These are phyloP conservation scores for Ammospiza nelsoni DNA, from an alignment of 2,113 vertebrate species.

Conservation along the genomic window DNA sequence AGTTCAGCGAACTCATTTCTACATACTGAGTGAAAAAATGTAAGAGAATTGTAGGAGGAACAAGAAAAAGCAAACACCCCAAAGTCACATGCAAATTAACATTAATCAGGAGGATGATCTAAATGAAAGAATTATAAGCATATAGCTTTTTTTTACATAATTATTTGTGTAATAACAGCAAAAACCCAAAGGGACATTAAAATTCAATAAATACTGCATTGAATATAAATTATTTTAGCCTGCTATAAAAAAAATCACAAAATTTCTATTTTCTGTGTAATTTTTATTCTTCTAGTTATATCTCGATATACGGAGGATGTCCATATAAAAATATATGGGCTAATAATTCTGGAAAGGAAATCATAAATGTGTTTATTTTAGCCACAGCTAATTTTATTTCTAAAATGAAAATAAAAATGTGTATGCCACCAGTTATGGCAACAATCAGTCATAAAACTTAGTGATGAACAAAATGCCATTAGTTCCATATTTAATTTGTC, in stretches of 20 bases:
- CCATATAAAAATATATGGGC: not conserved
- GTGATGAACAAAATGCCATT: not conserved
- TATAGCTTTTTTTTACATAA: not conserved
- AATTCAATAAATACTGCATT: not conserved
- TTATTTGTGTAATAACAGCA: not conserved
- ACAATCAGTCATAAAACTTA: not conserved
- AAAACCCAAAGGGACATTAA: not conserved
- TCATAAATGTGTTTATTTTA: not conserved
- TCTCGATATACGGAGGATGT: not conserved
- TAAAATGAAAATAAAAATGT: not conserved
- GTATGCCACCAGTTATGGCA: not conserved
- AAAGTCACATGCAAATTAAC: not conserved
- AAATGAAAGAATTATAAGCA: not conserved
- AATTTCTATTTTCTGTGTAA: not conserved
- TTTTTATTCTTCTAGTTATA: not conserved
- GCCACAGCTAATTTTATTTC: not conserved
- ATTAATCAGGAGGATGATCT: not conserved
- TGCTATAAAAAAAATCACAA: not conserved
- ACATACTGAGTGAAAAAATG: not conserved
- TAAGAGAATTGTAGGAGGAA: not conserved
- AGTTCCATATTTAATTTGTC: not conserved
- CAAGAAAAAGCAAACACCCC: not conserved
- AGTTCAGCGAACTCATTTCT: not conserved
- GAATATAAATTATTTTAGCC: constrained; percentile 25
- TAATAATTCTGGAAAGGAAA: not conserved